A percentile compares a stretch with the other conserved stretches of the same genome.
Evolutionary conservation across 2,797 vertebrate species (phyloP).

Genomic region (Myiotriccus ornatus): DNA sequence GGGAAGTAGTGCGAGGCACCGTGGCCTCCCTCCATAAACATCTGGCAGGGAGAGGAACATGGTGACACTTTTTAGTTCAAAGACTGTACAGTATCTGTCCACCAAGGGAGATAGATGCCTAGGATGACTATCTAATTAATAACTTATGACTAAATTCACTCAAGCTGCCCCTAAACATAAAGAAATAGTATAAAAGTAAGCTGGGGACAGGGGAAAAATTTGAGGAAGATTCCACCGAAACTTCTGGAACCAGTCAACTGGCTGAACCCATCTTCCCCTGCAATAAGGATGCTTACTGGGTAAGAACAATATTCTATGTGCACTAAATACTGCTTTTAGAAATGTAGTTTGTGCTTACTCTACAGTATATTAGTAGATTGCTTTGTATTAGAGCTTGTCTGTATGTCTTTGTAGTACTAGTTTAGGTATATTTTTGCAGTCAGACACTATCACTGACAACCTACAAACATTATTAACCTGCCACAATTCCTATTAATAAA

Average conservation of each 20-base stretch:
- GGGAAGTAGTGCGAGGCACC: not conserved
- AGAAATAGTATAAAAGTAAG: not conserved
- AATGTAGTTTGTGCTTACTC: no score
- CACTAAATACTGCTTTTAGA: no score
- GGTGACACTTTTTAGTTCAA: not conserved
- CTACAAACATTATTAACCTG: no score
- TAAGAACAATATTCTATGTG: no score
- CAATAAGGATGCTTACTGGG: no score
- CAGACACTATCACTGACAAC: no score
- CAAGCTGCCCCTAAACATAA: not conserved
- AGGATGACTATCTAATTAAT: not conserved
- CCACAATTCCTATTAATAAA: no score
- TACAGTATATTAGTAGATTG: no score
- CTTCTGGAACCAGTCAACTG: not conserved
- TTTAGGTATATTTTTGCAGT: no score
- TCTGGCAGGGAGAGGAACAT: not conserved
- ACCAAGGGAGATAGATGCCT: not conserved
- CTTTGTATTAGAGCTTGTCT: no score
- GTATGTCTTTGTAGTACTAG: no score
- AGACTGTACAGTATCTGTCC: not conserved
- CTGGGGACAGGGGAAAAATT: not conserved
- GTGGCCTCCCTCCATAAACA: not conserved
- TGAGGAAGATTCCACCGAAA: not conserved
- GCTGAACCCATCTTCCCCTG: not conserved
- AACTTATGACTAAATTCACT: not conserved